A percentile compares a stretch with the other conserved stretches of the same genome.
Evolutionary conservation across 2,113 vertebrate genomes (phyloP).

Genomic region (Penelope pileata): DNA sequence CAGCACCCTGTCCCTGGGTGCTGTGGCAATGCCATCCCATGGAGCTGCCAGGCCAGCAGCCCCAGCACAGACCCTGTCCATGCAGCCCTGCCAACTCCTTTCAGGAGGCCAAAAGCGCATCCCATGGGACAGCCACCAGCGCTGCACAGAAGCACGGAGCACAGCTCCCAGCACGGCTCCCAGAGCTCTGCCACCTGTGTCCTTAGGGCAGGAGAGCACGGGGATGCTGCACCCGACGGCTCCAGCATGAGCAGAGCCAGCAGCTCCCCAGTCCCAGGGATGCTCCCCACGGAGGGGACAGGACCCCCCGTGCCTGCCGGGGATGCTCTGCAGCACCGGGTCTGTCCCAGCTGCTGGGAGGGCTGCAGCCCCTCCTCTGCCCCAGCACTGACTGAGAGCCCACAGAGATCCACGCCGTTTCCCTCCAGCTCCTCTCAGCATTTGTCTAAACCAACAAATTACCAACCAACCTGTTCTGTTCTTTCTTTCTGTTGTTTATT

Average conservation of each 20-base stretch:
- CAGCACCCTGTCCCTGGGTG: accelerated
- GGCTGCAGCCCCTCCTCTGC: too few species aligned
- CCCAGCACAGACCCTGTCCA: not conserved
- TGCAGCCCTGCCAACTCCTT: not conserved
- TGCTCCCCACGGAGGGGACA: too few species aligned
- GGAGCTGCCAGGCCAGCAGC: not conserved
- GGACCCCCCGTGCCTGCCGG: accelerated
- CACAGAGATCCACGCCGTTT: not conserved
- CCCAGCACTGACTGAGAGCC: too few species aligned
- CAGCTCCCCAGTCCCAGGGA: not conserved
- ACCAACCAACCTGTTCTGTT: not conserved
- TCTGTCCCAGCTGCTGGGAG: too few species aligned
- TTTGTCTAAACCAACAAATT: slow-evolving; percentile 32
- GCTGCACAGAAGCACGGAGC: not conserved
- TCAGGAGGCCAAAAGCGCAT: not conserved
- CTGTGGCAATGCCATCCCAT: not conserved
- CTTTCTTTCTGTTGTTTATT: not conserved
- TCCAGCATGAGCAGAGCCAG: accelerated
- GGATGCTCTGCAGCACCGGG: not conserved
- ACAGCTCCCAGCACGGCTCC: accelerated
- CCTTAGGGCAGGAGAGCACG: not conserved
- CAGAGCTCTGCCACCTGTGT: not conserved
- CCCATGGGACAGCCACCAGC: accelerated
- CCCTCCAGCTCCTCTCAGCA: not conserved
- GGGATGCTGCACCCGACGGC: not conserved